These are phyloP conservation scores for Drosophila imparisetae DNA, from an alignment of 2,888 invertebrate species.

Conservation along the genomic window DNA sequence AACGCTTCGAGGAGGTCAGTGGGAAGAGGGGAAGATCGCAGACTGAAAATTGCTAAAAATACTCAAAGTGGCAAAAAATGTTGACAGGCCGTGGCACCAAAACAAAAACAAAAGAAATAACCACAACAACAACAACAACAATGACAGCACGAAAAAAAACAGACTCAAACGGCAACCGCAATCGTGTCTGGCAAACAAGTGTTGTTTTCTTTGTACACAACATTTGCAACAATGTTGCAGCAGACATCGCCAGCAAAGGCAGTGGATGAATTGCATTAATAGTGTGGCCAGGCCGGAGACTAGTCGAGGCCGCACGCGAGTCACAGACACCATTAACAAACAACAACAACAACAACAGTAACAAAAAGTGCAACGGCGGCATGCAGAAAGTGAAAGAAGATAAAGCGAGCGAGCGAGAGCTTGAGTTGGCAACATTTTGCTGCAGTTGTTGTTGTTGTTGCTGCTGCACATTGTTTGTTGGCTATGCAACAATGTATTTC, in stretches of 20 bases:
- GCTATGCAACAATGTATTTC: constrained; percentile 44
- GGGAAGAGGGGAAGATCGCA: not conserved
- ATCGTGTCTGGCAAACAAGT: constrained; percentile 51
- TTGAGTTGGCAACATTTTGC: constrained; percentile 60
- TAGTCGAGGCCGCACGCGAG: constrained; percentile 48
- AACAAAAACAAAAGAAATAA: constrained; percentile 16
- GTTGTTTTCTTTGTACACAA: constrained; percentile 48
- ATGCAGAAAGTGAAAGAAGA: constrained; percentile 77
- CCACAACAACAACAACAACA: constrained; percentile 13
- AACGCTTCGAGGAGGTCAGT: not conserved
- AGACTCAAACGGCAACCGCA: constrained; percentile 33
- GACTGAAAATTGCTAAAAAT: constrained; percentile 60
- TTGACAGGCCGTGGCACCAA: constrained; percentile 58
- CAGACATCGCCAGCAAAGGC: constrained; percentile 60
- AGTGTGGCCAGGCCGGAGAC: constrained; percentile 54
- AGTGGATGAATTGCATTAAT: constrained; percentile 72
- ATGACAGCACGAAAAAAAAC: not conserved
- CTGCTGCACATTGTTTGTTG: constrained; percentile 1
- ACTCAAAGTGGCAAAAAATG: constrained; percentile 66
- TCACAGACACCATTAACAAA: constrained; percentile 31
- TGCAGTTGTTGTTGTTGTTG: constrained; percentile 14
- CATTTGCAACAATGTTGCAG: constrained; percentile 63
- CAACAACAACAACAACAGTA: constrained; percentile 21
- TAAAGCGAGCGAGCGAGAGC: constrained; percentile 55
- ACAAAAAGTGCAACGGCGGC: constrained; percentile 35